Base-by-base conservation (phyloP, 2,888 invertebrate species). In the Philereme transversata region DNA sequence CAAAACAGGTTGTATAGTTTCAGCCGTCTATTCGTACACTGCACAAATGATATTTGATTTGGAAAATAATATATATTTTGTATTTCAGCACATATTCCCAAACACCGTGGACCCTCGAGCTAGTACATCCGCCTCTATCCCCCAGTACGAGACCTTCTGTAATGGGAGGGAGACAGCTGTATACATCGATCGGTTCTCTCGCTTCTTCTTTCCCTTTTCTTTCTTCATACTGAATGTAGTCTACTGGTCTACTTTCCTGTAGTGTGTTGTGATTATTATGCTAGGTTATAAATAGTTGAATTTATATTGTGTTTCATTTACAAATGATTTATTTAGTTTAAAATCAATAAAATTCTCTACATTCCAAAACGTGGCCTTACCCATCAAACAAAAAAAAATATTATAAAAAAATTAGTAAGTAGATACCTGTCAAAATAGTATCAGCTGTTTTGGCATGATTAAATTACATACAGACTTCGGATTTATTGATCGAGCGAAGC, bases 161-260 rank as follows among this genome's bases (percentile, higher is more conserved):
- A 95, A 96, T 83, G 97, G 95, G 55, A 93, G 95, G 60, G 95
- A 95, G 82, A 95, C 95, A 51, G 97, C 97, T 9, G 93, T 97
- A 65, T 97, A 95, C 87, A 97, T 97, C 75, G 97, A 97, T 87
- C 95, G 96, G 78, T 95, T 97, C 84, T 97, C 97, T 51, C 93
- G 97, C 76, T 96, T 97, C 89, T 97, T 97, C 90, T 97, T 97
- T 73, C 97, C 97, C 0, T 96, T 97, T 82, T 97, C 97, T 4
- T 97, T 97, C 90, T 95, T 97, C 75, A 96, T 97, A 77, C 93
- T 97, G n/a, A 97, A 97, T 82, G 95, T 97, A 68, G 96, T 97
- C 9, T 97, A 97, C 83, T 97, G 97, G 97, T 96, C 96, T 73
- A 97, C 97, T 64, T 97, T 97, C 87, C 77, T 92, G 81, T 92